A percentile compares a stretch with the other conserved stretches of the same genome.
These are phyloP conservation scores for Anarrhichthys ocellatus DNA, from an alignment of 2,113 vertebrate species.

Conservation along the genomic window DNA sequence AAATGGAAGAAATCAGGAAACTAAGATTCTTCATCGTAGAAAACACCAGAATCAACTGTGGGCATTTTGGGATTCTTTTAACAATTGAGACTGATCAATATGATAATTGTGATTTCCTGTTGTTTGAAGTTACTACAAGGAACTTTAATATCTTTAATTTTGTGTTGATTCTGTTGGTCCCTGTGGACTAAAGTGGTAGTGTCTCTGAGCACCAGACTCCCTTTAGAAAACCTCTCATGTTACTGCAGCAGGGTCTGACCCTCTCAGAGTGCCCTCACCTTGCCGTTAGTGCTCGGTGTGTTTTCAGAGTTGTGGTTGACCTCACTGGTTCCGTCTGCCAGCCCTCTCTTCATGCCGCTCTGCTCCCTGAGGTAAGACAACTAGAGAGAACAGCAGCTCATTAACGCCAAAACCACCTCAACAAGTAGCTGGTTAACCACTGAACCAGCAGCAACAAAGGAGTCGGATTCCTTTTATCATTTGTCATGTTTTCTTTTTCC, in stretches of 20 bases:
- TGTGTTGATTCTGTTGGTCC: too few species aligned
- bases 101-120: too few species aligned
- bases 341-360: constrained; percentile 89
- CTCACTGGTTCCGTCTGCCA: constrained; percentile 87
- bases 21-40: not conserved
- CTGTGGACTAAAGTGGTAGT: too few species aligned
- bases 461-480: not conserved
- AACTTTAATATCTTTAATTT: too few species aligned
- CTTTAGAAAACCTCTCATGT: too few species aligned
- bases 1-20: too few species aligned
- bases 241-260: too few species aligned
- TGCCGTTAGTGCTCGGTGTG: constrained; percentile 90
- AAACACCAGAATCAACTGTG: not conserved
- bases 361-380: constrained; percentile 93
- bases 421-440: not conserved
- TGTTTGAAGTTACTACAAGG: too few species aligned
- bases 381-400: constrained; percentile 70
- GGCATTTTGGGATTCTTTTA: too few species aligned
- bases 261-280: constrained; percentile 81
- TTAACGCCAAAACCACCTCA: constrained; percentile 21
- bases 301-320: constrained; percentile 89
- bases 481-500: not conserved
- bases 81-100: not conserved
- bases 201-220: too few species aligned
- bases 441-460: not conserved